These are phyloP conservation scores for Rhopalosiphum maidis DNA, from an alignment of 1,140 invertebrate genomes.

Conservation along the genomic window DNA sequence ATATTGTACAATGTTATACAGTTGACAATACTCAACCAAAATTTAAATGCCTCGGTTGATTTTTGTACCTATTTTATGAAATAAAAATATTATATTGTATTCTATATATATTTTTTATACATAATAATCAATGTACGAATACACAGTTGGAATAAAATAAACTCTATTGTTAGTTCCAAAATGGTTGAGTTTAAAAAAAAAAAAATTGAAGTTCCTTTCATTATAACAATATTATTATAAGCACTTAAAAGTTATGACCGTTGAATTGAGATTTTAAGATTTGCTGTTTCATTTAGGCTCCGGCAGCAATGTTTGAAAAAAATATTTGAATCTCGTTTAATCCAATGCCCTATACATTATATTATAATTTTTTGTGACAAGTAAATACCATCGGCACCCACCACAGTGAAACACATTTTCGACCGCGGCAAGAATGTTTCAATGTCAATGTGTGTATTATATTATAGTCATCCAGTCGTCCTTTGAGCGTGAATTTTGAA, in stretches of 20 bases:
- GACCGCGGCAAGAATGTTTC: neutral
- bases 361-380: neutral
- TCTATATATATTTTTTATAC: no score
- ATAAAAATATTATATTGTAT: neutral
- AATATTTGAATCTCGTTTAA: neutral
- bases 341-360: neutral
- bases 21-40: no score
- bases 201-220: neutral
- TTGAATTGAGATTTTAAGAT: neutral
- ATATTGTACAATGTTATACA: no score
- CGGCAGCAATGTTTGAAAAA: neutral
- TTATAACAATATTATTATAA: neutral
- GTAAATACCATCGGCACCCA: neutral
- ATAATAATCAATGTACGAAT: neutral
- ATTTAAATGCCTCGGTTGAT: neutral
- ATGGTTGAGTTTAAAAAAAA: neutral
- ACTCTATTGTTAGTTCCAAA: neutral
- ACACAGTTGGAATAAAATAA: neutral
- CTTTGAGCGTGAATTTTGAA: neutral
- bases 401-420: neutral
- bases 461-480: neutral
- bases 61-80: neutral
- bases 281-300: neutral
- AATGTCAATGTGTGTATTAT: conserved; percentile 6
- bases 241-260: neutral